Evolutionary conservation across 2,888 invertebrate genomes (phyloP), one percentile per base, ranked within the genome.

Genomic region (Parnassius apollo): DNA sequence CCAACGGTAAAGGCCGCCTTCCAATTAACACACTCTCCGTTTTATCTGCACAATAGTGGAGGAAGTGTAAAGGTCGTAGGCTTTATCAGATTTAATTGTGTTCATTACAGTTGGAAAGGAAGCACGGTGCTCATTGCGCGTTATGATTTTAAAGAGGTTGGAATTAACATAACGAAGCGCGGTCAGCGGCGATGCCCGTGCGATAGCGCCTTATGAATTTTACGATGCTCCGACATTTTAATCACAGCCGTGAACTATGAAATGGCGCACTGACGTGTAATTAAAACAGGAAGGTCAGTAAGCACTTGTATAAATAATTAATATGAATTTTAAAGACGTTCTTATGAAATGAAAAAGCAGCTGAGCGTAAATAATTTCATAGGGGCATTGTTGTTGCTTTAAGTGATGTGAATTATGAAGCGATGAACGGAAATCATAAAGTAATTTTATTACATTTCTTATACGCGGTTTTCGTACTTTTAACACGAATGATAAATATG

Each of bases 221-320:
- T 82, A 86, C 76, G 77, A 79, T 79, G 69, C 69, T 71, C 70
- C 76, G 75, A 87, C 85, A 82, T 83, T 88, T 86, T 88, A 89
- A 88, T 86, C 85, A 86, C 80, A 86, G 82, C 88, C 88, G 90
- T 91, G 91, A 91, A 91, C 91, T 91, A 90, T 91, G 91, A 85
- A 84, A 82, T 83, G 72, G 75, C 76, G 80, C 76, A 78, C 72
- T 75, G 78, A 78, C 75, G 76, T 77, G 78, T 84, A 87, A 91
- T 91, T 91, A 91, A 83, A 86, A 79, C 82, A 78, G 86, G 86
- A 88, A 91, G 91, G 91, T 91, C 91, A 91, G 84, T 89, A 86
- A 85, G 88, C 87, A 89, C 83, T 76, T 74, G 80, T 80, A 76
- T 83, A 80, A 82, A 81, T 88, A 86, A 86, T 88, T 84, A 85